Percentiles rank a stretch among this genome's conserved stretches.
phyloP scores from a whole-genome alignment of 2,888 invertebrate genomes.

The Pammene fasciana region DNA sequence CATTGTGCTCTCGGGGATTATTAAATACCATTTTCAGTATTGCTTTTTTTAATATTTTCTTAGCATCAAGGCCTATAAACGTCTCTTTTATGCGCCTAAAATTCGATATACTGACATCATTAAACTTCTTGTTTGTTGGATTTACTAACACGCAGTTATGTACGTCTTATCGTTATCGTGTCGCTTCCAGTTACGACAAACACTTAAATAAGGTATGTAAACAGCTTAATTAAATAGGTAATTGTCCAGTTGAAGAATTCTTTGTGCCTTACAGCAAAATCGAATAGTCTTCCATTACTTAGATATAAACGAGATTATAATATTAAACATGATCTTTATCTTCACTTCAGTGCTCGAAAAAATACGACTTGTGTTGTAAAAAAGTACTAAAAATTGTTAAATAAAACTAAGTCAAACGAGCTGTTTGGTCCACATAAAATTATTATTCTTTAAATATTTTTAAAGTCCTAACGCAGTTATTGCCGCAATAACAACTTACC shows the following conservation, averaged over 20 bases:
- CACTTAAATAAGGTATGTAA: slow-evolving; percentile 23
- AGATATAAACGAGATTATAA: slow-evolving; percentile 41
- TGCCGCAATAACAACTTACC: no score
- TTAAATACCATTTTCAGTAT: background rate
- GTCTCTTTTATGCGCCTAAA: background rate
- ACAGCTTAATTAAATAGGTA: slow-evolving; percentile 36
- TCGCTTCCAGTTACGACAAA: background rate
- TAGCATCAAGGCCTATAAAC: background rate
- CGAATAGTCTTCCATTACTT: slow-evolving; percentile 73
- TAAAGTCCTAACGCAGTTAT: no score
- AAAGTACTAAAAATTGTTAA: no score
- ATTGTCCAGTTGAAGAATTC: slow-evolving; percentile 53
- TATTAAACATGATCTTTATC: slow-evolving; percentile 11
- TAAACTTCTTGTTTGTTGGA: slow-evolving; percentile 29
- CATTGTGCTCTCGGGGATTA: no score
- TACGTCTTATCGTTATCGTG: slow-evolving; percentile 13
- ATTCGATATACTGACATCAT: slow-evolving; percentile 45
- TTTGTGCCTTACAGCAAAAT: slow-evolving; percentile 81
- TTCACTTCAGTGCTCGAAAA: background rate
- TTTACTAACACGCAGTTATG: slow-evolving; percentile 21
- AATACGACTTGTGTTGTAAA: background rate
- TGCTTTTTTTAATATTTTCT: background rate
- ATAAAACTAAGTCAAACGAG: no score
- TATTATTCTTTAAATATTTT: no score
- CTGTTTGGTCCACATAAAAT: no score